Percentiles rank a stretch among this genome's conserved stretches.
Conservation (phyloP, 2,797 vertebrate species). For the Petrocephalus schoutedeni region DNA sequence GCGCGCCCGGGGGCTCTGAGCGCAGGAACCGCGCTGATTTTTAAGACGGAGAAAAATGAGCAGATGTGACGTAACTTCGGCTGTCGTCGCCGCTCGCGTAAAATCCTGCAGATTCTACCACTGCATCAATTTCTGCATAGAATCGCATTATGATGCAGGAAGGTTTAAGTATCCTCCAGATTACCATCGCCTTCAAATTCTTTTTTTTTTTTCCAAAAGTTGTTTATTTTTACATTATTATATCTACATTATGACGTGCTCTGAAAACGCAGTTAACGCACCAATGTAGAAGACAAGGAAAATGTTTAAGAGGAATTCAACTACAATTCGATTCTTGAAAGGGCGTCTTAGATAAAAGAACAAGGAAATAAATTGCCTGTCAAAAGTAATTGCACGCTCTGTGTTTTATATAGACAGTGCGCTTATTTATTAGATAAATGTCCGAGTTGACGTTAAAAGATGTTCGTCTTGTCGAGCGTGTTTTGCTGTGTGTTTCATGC, state of each 20-base stretch:
- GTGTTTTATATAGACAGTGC: conserved; percentile 15
- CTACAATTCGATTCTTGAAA: conserved; percentile 11
- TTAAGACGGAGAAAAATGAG: background rate
- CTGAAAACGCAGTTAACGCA: background rate
- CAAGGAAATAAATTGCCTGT: conserved; percentile 2
- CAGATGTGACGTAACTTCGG: conserved; percentile 3
- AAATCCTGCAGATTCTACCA: background rate
- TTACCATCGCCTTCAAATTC: background rate
- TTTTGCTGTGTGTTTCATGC: background rate
- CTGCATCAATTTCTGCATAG: background rate
- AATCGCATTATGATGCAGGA: background rate
- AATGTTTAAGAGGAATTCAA: conserved; percentile 11
- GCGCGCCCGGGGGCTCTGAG: background rate
- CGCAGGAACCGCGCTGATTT: background rate
- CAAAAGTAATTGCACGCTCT: background rate
- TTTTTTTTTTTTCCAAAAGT: background rate
- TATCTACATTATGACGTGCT: background rate
- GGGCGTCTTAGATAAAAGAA: conserved; percentile 8
- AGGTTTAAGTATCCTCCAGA: background rate
- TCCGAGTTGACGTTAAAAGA: background rate
- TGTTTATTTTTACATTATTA: background rate
- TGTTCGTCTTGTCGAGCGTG: conserved; percentile 3
- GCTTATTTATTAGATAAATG: conserved; percentile 15
- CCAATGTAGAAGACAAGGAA: background rate
- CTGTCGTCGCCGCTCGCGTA: background rate